phyloP scores from a whole-genome alignment of 2,113 vertebrate species.

The Plotosus lineatus region DNA sequence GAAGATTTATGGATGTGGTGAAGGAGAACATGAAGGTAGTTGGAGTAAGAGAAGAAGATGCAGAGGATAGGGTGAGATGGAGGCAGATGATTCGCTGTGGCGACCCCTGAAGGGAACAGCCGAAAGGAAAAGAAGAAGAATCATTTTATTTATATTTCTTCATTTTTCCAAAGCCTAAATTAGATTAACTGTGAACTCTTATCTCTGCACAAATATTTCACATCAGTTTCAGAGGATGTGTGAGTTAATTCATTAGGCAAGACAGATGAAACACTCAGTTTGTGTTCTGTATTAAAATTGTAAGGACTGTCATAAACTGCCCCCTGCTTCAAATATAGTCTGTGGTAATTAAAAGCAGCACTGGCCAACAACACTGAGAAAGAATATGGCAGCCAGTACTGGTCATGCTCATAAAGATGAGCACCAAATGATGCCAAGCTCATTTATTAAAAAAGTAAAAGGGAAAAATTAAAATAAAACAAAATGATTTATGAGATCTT shows the following conservation, averaged over 20 bases:
- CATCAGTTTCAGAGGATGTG: background rate
- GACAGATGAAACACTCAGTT: too few species aligned
- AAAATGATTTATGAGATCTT: background rate
- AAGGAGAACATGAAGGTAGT: too few species aligned
- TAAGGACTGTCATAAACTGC: background rate
- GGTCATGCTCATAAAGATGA: background rate
- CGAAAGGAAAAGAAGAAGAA: too few species aligned
- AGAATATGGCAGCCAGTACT: background rate
- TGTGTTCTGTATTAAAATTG: background rate
- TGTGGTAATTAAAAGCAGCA: background rate
- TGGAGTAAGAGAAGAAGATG: too few species aligned
- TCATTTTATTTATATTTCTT: too few species aligned
- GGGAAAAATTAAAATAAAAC: background rate
- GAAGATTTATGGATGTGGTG: too few species aligned
- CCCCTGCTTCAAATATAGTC: background rate
- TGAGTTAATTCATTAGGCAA: too few species aligned
- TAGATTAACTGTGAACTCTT: too few species aligned
- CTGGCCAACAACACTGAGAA: background rate
- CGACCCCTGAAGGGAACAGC: too few species aligned
- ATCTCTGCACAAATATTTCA: background rate
- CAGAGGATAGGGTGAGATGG: too few species aligned
- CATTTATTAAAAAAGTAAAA: background rate
- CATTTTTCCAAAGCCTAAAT: background rate
- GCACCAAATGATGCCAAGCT: background rate
- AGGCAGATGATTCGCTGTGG: too few species aligned